A percentile compares a stretch with the other conserved stretches of the same genome.
Conservation (phyloP, 2,113 vertebrate genomes). For the Synchiropus splendidus region DNA sequence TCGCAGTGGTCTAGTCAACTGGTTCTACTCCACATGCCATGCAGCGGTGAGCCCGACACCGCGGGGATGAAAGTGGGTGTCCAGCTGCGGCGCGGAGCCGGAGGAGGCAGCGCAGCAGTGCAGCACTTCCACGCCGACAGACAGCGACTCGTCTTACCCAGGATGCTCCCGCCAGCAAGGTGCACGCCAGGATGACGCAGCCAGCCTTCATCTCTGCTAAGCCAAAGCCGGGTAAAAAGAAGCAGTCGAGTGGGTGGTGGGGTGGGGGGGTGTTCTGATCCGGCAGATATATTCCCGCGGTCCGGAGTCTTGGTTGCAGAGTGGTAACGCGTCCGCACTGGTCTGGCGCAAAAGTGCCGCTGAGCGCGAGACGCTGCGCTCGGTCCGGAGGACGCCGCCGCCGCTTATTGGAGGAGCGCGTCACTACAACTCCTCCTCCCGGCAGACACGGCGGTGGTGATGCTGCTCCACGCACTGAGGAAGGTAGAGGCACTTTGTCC, state of each 20-base stretch:
- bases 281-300: slow-evolving; percentile 48
- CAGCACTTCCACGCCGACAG: slow-evolving; percentile 35
- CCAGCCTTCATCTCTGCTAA: slow-evolving; percentile 60
- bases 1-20: no score
- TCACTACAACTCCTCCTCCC: slow-evolving; percentile 66
- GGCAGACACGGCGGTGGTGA: slow-evolving; percentile 15
- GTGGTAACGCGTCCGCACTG: slow-evolving; percentile 48
- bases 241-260: slow-evolving; percentile 7
- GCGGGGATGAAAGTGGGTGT: slow-evolving; percentile 25
- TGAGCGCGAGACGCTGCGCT: slow-evolving; percentile 63
- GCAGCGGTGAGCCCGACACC: slow-evolving; percentile 32
- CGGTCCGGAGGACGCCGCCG: slow-evolving; percentile 46
- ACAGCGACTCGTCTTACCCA: slow-evolving; percentile 62
- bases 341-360: slow-evolving; percentile 67
- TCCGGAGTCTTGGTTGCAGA: slow-evolving; percentile 20
- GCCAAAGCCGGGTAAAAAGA: neutral
- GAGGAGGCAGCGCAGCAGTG: slow-evolving; percentile 38
- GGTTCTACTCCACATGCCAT: slow-evolving; percentile 16
- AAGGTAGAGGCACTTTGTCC: no score
- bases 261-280: slow-evolving; percentile 4
- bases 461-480: slow-evolving; percentile 10
- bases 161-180: slow-evolving; percentile 60
- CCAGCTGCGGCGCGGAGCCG: slow-evolving; percentile 21
- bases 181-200: slow-evolving; percentile 59
- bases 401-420: slow-evolving; percentile 51